Percentiles rank a stretch among this genome's conserved stretches.
These are phyloP conservation scores for Odocoileus hemionus DNA, from an alignment of 2,113 vertebrate species.

Conservation along the genomic window DNA sequence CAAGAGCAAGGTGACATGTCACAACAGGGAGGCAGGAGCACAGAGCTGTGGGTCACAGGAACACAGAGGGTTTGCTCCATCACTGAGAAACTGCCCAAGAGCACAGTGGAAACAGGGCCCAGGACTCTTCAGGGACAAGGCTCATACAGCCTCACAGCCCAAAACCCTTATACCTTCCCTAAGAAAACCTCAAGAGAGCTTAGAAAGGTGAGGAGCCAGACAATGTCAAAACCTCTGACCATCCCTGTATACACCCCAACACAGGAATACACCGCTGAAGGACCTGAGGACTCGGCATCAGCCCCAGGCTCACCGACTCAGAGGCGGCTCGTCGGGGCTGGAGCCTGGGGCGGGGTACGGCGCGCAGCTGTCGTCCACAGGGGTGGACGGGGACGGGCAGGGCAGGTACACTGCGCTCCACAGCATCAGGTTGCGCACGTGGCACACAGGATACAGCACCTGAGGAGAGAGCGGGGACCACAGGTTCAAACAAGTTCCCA, in stretches of 20 bases:
- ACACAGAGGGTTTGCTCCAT: neutral
- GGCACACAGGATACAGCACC: constrained; percentile 98
- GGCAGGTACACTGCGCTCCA: constrained; percentile 98
- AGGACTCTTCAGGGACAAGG: neutral
- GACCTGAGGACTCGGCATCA: neutral
- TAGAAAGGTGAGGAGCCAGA: neutral
- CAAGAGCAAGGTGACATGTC: neutral
- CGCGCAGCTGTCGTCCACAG: constrained; percentile 92
- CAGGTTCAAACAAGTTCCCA: neutral
- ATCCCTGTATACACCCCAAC: neutral
- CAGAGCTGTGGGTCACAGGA: neutral
- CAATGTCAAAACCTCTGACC: neutral
- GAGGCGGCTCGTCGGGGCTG: constrained; percentile 89
- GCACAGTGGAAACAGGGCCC: neutral
- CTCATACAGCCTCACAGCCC: neutral
- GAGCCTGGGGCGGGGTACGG: constrained; percentile 90
- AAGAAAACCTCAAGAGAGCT: neutral
- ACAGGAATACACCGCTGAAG: neutral
- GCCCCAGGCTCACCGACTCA: constrained; percentile 89
- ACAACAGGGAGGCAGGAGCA: neutral
- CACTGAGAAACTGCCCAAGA: neutral
- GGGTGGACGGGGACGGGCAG: constrained; percentile 93
- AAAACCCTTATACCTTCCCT: neutral
- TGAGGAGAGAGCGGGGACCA: constrained; percentile 56
- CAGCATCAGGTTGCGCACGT: constrained; percentile 95